Percentiles rank a stretch among this genome's conserved stretches.
phyloP scores from a whole-genome alignment of 2,113 vertebrate genomes.

The Paradoxurus hermaphroditus region DNA sequence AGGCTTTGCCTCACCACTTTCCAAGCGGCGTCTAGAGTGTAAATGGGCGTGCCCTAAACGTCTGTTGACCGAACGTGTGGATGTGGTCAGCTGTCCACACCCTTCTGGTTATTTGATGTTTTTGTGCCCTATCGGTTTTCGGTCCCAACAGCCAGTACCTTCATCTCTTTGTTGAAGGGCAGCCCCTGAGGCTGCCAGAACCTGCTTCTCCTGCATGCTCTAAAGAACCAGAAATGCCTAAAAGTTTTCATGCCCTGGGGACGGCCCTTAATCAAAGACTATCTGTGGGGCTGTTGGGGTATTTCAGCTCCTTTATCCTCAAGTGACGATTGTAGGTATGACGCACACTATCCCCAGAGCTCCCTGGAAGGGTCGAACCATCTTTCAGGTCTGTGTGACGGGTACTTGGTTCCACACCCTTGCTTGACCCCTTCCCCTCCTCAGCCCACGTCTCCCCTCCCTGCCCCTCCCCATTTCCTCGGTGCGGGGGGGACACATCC shows the following conservation, averaged over 20 bases:
- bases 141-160: no score
- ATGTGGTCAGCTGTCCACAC: rapidly evolving
- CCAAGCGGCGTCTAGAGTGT: rapidly evolving
- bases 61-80: background rate
- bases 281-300: no score
- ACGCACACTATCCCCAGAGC: background rate
- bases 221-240: background rate
- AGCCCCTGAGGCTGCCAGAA: background rate
- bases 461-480: no score
- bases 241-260: background rate
- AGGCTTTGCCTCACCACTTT: background rate
- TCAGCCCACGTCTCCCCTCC: no score
- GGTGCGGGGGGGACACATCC: no score
- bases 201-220: background rate
- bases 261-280: background rate
- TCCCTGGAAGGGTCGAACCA: background rate
- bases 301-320: background rate
- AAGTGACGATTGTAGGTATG: background rate
- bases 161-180: background rate
- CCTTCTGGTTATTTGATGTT: background rate
- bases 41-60: no score
- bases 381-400: background rate
- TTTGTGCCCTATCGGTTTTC: background rate
- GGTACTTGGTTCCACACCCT: background rate
- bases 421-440: background rate